These are phyloP conservation scores for Amaurobius ferox DNA, from an alignment of 2,888 invertebrate genomes.

Conservation along the genomic window DNA sequence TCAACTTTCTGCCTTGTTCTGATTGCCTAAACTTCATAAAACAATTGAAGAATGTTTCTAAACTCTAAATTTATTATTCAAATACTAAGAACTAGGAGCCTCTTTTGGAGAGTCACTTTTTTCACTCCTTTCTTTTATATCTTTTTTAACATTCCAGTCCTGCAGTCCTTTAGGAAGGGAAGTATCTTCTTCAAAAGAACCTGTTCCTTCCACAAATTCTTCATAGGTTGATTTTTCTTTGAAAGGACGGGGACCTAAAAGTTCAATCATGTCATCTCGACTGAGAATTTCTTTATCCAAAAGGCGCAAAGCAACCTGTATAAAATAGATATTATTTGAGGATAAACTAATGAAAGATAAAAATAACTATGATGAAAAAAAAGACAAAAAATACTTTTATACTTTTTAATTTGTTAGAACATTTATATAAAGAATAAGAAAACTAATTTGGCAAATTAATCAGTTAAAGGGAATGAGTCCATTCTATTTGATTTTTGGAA, in stretches of 20 bases:
- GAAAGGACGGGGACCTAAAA: constrained; percentile 95
- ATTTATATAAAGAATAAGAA: too few species aligned
- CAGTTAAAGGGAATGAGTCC: too few species aligned
- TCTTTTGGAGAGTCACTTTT: constrained; percentile 23
- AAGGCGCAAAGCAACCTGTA: constrained; percentile 91
- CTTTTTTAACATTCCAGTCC: constrained; percentile 86
- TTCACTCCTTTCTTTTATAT: constrained; percentile 26
- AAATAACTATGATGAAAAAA: too few species aligned
- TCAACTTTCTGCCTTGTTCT: not conserved
- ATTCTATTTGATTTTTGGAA: too few species aligned
- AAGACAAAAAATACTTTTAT: too few species aligned
- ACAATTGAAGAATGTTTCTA: not conserved
- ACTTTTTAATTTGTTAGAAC: too few species aligned
- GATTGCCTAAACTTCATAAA: not conserved
- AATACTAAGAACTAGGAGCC: constrained; percentile 45
- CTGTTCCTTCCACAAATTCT: constrained; percentile 98
- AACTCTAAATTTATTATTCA: not conserved
- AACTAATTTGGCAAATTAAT: too few species aligned
- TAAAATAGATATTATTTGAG: too few species aligned
- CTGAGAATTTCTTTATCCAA: constrained; percentile 95
- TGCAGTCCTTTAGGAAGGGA: constrained; percentile 94
- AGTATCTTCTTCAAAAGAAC: constrained; percentile 98
- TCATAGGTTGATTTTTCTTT: constrained; percentile 99
- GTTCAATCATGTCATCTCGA: constrained; percentile 97
- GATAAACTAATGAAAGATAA: too few species aligned